Evolutionary conservation across 2,888 invertebrate species (phyloP).

Genomic region (Dorcus parallelipipedus): DNA sequence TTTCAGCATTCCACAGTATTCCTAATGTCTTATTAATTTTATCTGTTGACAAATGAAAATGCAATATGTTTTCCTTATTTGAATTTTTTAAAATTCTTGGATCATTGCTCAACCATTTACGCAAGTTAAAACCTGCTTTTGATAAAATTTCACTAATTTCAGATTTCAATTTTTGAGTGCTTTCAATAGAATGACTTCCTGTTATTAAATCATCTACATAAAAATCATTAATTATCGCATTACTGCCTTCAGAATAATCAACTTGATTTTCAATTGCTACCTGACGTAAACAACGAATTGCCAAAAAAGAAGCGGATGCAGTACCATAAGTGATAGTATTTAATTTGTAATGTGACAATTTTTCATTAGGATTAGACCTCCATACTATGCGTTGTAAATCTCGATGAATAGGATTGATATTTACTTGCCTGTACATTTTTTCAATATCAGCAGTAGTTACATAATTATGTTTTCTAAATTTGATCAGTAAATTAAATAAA

Average conservation of each 20-base stretch:
- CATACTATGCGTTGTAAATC: constrained; percentile 39
- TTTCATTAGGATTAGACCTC: constrained; percentile 24
- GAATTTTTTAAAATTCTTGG: neutral
- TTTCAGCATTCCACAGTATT: no score
- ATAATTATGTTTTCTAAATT: constrained; percentile 16
- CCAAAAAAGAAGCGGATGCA: constrained; percentile 25
- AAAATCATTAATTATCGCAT: constrained; percentile 24
- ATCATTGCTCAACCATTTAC: constrained; percentile 29
- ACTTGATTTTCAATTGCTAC: constrained; percentile 26
- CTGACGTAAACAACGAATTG: constrained; percentile 21
- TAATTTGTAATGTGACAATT: constrained; percentile 5
- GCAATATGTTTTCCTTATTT: no score
- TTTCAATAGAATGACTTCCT: constrained; percentile 15
- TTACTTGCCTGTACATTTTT: constrained; percentile 42
- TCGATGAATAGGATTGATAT: constrained; percentile 28
- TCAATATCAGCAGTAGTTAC: constrained; percentile 38
- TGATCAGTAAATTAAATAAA: constrained; percentile 4
- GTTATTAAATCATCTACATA: constrained; percentile 33
- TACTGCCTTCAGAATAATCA: constrained; percentile 13
- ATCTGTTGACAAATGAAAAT: no score
- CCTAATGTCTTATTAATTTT: no score
- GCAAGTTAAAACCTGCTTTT: constrained; percentile 19
- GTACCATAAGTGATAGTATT: constrained; percentile 32
- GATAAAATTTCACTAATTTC: constrained; percentile 5
- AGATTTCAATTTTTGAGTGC: constrained; percentile 12